These are phyloP conservation scores for Caranx melampygus DNA, from an alignment of 2,113 vertebrate species.

Conservation along the genomic window DNA sequence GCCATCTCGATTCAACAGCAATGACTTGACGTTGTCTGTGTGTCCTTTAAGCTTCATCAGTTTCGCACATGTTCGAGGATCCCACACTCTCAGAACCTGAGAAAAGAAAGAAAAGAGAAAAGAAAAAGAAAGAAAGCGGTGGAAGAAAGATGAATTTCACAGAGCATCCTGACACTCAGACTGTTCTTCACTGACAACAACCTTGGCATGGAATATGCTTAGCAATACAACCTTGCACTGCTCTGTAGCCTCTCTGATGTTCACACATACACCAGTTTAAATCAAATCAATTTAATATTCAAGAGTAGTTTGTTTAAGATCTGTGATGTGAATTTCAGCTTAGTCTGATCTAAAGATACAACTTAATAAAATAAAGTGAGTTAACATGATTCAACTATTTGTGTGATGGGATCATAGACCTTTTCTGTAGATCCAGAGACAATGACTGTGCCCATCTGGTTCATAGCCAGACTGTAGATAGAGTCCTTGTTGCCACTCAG, in stretches of 20 bases:
- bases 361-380: not conserved
- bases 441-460: slow-evolving; percentile 99
- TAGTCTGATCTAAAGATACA: too few relatives aligned
- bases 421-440: slow-evolving; percentile 99
- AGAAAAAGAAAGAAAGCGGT: not conserved
- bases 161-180: not conserved
- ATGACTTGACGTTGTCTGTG: slow-evolving; percentile 96
- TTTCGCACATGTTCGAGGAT: slow-evolving; percentile 97
- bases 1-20: slow-evolving; percentile 95
- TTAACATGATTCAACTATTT: not conserved
- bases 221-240: too few relatives aligned
- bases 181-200: not conserved
- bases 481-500: slow-evolving; percentile 99
- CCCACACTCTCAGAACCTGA: slow-evolving; percentile 97
- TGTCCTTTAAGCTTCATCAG: slow-evolving; percentile 99
- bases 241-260: not conserved
- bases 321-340: not conserved
- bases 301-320: not conserved
- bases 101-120: too few relatives aligned
- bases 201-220: too few relatives aligned
- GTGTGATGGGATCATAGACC: slow-evolving; percentile 77
- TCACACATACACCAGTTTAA: not conserved
- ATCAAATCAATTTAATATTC: not conserved
- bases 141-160: not conserved
- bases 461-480: slow-evolving; percentile 99